Evolutionary conservation across 2,797 vertebrate species (phyloP).

Genomic region (Melanotaenia parkinsoni): DNA sequence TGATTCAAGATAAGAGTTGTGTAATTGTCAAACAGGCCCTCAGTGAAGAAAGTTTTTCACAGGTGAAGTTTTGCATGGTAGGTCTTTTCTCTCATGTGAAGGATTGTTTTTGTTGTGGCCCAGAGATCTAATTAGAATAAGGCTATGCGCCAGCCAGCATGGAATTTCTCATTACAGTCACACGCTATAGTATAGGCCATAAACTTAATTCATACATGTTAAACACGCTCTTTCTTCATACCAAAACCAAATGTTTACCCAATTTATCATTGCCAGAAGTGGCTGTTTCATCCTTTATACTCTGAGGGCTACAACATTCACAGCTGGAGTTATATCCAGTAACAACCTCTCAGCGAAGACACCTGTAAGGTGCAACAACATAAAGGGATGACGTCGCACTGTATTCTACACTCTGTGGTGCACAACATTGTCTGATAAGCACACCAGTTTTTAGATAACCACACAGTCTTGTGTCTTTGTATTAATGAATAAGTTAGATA

Average conservation of each 20-base stretch:
- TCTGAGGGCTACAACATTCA: neutral
- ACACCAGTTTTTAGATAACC: neutral
- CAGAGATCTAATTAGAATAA: conserved; percentile 65
- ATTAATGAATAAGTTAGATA: neutral
- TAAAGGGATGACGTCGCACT: neutral
- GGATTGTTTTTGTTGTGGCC: conserved; percentile 51
- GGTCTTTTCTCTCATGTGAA: conserved; percentile 58
- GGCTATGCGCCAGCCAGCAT: conserved; percentile 9
- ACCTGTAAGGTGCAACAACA: neutral
- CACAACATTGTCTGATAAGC: neutral
- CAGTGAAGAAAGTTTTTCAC: conserved; percentile 53
- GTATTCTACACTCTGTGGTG: neutral
- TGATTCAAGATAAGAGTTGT: conserved; percentile 68
- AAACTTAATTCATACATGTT: neutral
- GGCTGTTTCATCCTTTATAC: neutral
- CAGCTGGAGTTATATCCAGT: neutral
- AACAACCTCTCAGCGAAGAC: neutral
- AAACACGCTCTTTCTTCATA: neutral
- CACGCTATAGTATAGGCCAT: neutral
- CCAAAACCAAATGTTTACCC: neutral
- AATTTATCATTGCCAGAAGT: neutral
- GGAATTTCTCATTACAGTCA: conserved; percentile 44
- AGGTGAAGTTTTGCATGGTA: conserved; percentile 67
- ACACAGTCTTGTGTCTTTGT: neutral
- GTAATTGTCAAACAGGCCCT: conserved; percentile 39